phyloP scores from a whole-genome alignment of 2,113 vertebrate species.

The Petrocephalus zakoni region DNA sequence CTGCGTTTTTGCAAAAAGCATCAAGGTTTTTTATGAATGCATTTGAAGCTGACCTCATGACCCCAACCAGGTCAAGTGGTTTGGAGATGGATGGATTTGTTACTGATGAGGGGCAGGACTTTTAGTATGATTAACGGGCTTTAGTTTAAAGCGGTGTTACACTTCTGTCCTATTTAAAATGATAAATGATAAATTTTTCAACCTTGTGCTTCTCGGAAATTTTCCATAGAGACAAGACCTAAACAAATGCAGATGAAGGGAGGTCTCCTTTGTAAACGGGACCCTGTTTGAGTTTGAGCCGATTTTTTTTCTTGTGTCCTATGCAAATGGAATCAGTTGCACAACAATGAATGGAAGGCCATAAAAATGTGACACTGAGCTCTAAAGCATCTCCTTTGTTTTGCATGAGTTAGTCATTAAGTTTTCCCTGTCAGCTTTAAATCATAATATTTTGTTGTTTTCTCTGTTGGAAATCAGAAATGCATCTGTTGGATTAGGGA shows the following conservation, averaged over 20 bases:
- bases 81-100: neutral
- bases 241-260: neutral
- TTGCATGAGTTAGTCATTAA: constrained; percentile 24
- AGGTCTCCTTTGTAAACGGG: neutral
- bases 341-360: neutral
- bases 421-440: constrained; percentile 33
- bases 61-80: neutral
- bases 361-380: constrained; percentile 5
- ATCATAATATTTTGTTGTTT: constrained; percentile 39
- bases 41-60: neutral
- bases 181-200: neutral
- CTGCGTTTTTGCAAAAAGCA: neutral
- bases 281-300: neutral
- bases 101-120: neutral
- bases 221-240: neutral
- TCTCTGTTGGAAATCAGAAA: constrained; percentile 33
- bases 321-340: neutral
- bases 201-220: neutral
- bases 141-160: neutral
- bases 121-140: neutral
- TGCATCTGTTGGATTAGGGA: constrained; percentile 37
- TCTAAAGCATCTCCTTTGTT: constrained; percentile 25
- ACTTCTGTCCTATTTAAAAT: neutral
- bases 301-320: neutral
- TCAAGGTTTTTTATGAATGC: neutral